These are phyloP conservation scores for Vulpes lagopus DNA, from an alignment of 2,113 vertebrate genomes.

Conservation along the genomic window DNA sequence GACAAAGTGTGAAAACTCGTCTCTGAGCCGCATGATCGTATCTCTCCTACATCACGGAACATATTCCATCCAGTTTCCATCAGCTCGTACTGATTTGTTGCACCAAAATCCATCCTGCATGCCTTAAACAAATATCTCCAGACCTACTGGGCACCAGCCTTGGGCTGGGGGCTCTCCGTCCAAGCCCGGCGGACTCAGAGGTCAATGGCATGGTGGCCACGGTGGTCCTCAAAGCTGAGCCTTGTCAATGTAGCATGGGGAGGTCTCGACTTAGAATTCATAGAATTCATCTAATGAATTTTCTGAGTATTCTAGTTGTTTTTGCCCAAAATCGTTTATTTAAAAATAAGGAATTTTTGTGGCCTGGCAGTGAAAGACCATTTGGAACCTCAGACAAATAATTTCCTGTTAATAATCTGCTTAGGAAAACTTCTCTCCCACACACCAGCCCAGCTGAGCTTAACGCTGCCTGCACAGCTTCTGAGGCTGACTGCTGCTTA, in stretches of 20 bases:
- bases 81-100: neutral
- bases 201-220: neutral
- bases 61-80: neutral
- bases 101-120: neutral
- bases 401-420: slow-evolving; percentile 74
- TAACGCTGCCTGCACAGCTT: slow-evolving; percentile 52
- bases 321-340: slow-evolving; percentile 3
- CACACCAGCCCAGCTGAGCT: neutral
- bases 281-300: neutral
- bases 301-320: slow-evolving; percentile 20
- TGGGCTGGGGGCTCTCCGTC: neutral
- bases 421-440: slow-evolving; percentile 73
- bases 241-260: neutral
- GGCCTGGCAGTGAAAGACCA: neutral
- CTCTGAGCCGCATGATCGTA: neutral
- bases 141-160: neutral
- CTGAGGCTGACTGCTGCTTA: slow-evolving; percentile 46
- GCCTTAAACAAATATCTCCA: neutral
- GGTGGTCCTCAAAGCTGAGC: neutral
- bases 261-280: neutral
- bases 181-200: neutral
- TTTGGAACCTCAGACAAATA: slow-evolving; percentile 71
- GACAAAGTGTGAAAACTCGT: neutral
- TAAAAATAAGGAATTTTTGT: slow-evolving; percentile 56
- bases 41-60: neutral